phyloP scores from a whole-genome alignment of 2,113 vertebrate species.

The Candoia aspera region DNA sequence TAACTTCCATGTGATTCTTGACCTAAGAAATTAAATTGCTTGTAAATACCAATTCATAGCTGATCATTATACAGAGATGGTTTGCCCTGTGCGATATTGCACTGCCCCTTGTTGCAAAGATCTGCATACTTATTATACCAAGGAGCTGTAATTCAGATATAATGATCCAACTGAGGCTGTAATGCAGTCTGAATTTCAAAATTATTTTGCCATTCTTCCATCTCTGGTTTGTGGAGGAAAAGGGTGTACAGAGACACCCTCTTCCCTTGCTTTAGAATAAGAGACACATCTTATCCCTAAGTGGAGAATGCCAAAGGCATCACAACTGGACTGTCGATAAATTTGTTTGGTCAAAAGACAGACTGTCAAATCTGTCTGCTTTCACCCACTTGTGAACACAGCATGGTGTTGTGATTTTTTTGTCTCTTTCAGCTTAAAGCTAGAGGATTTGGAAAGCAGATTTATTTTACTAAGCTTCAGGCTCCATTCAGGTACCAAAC shows the following conservation, averaged over 20 bases:
- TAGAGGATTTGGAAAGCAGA: conserved; percentile 7
- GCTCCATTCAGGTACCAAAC: background rate
- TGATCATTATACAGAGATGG: background rate
- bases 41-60: conserved; percentile 11
- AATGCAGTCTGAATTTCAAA: conserved; percentile 22
- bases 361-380: conserved; percentile 13
- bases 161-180: conserved; percentile 15
- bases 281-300: background rate
- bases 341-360: conserved; percentile 2
- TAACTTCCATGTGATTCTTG: conserved; percentile 13
- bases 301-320: background rate
- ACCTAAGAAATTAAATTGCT: conserved; percentile 27
- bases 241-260: background rate
- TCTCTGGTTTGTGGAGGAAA: background rate
- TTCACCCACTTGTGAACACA: conserved; percentile 21
- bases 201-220: conserved; percentile 8
- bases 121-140: conserved; percentile 27
- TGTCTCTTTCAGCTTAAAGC: background rate
- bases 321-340: conserved; percentile 1
- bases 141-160: conserved; percentile 6
- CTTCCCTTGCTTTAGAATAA: conserved; percentile 2
- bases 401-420: background rate
- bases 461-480: conserved; percentile 18
- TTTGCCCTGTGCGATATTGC: conserved; percentile 7
- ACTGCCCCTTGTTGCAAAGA: conserved; percentile 25